Base-by-base conservation (phyloP, 2,797 vertebrate species). In the Schizopygopsis pylzovi region DNA sequence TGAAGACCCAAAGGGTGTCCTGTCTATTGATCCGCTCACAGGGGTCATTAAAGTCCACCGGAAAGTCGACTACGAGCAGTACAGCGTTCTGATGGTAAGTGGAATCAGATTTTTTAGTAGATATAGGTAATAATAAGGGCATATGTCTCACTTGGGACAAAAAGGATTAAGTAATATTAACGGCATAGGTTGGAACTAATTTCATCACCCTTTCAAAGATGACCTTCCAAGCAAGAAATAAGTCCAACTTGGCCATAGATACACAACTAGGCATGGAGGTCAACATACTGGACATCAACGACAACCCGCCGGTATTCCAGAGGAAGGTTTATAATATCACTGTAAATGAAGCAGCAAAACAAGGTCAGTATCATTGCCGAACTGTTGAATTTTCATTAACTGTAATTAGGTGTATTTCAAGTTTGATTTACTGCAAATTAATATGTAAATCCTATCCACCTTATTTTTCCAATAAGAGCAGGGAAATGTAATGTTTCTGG, bases 251-350 rank as follows among this genome's bases (percentile, higher is more conserved):
- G 3, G 77, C 79, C 9, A 6, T 88, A 8, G 91, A 94, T 82
- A 94, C 90, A 41, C 88, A 61, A 59, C 90, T 95, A 68, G 92
- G 92, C 18, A 45, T 95, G 83, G 90, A 93, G 71, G 89, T 96
- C 65, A 16, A 49, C 45, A 91, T 96, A 78, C 8, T 52, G 41
- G 95, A 96, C 90, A 93, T 96, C 85, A 96, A 95, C 15, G 95
- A 95, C 91, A 95, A 95, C 89, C 91, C 93, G 6, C 95, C 95
- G 0, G 28, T 13, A 28, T 95, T 95, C 83, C 59, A 45, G 28
- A 88, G 0, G 0, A 61, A 85, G 70, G 39, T 90, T n/a, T 94
- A 92, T 89, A 82, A 93, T 61, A 25, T 92, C 63, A 87, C 13
- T 1, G 43, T 92, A 12, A n/a, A 77, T 18, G 93, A 95, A 81